Percentiles rank a stretch among this genome's conserved stretches.
Conservation (phyloP, 2,888 invertebrate genomes). For the Oscheius sp. region DNA sequence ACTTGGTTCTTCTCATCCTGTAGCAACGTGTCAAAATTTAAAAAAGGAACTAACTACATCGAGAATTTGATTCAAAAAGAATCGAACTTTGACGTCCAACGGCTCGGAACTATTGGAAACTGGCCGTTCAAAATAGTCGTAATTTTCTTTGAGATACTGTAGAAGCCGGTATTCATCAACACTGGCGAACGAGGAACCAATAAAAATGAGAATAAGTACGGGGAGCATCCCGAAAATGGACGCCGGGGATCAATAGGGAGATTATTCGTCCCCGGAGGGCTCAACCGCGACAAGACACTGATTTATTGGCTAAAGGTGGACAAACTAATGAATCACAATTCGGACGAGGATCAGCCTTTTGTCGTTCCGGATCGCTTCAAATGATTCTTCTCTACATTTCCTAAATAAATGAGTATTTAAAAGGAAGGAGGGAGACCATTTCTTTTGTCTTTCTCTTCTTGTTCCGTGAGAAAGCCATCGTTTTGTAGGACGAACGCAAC, state of each 20-base stretch:
- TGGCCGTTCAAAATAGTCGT: constrained; percentile 55
- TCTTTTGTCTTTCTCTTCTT: constrained; percentile 5
- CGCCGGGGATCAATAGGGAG: constrained; percentile 25
- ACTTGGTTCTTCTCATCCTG: constrained; percentile 58
- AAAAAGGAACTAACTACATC: constrained; percentile 39
- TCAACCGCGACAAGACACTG: not conserved
- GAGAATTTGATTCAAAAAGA: constrained; percentile 54
- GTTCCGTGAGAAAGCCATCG: constrained; percentile 9
- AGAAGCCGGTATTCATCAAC: constrained; percentile 53
- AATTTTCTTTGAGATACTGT: constrained; percentile 57
- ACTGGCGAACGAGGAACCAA: constrained; percentile 30
- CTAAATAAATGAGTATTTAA: not conserved
- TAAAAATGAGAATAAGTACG: not conserved
- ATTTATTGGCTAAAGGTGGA: too few relatives aligned
- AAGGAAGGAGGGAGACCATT: not conserved
- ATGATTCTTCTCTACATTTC: not conserved
- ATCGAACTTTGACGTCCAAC: constrained; percentile 54
- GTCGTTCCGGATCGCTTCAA: constrained; percentile 16
- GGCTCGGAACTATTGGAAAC: constrained; percentile 50
- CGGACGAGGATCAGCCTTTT: constrained; percentile 19
- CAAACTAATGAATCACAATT: not conserved
- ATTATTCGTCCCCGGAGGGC: constrained; percentile 25
- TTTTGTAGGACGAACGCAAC: constrained; percentile 19
- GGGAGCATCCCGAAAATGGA: constrained; percentile 8
- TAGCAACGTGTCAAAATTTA: not conserved